Conservation (phyloP, 2,113 vertebrate species). For the Verasper variegatus region DNA sequence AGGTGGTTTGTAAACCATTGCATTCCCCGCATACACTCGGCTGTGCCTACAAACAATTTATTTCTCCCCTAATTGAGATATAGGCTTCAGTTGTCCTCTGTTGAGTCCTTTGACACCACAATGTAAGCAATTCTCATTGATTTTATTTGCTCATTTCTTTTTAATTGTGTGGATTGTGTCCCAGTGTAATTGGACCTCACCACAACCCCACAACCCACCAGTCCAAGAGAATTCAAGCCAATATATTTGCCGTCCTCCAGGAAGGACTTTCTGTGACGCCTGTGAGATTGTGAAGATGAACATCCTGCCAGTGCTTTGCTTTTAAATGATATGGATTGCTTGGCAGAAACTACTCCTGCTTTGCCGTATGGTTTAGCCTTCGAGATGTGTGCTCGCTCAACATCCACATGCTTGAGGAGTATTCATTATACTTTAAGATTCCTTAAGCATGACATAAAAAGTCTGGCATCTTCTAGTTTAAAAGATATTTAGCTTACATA, state of each 20-base stretch:
- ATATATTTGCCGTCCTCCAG: conserved; percentile 56
- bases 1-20: conserved; percentile 24
- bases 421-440: neutral
- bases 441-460: neutral
- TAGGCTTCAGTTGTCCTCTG: conserved; percentile 75
- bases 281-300: conserved; percentile 58
- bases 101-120: conserved; percentile 80
- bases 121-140: conserved; percentile 83
- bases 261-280: conserved; percentile 51
- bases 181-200: conserved; percentile 75
- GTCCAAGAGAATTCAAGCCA: conserved; percentile 57
- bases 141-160: conserved; percentile 85
- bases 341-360: conserved; percentile 9
- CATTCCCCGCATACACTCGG: neutral
- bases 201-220: conserved; percentile 60
- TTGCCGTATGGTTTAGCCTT: neutral
- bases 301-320: conserved; percentile 26
- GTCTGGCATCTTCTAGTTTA: conserved; percentile 13
- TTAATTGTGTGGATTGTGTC: conserved; percentile 81
- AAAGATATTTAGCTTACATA: conserved; percentile 9
- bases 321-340: conserved; percentile 44
- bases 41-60: conserved; percentile 15
- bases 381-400: neutral
- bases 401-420: neutral
- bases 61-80: conserved; percentile 78